These are phyloP conservation scores for Girardinichthys multiradiatus DNA, from an alignment of 2,113 vertebrate species.

Conservation along the genomic window DNA sequence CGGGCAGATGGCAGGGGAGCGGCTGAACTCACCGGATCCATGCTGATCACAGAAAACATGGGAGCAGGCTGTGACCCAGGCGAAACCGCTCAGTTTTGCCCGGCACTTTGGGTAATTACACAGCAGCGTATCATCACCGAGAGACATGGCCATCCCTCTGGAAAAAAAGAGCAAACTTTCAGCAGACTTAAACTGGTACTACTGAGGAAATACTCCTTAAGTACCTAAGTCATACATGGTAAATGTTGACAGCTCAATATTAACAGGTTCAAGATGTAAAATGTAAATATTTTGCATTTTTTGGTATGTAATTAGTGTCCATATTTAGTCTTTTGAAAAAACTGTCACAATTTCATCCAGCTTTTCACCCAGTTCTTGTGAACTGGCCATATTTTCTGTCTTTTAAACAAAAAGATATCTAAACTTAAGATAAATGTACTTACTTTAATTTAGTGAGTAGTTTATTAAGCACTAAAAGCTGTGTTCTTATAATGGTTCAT, in stretches of 20 bases:
- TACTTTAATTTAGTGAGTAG: background rate
- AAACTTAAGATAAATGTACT: background rate
- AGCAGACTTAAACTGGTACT: background rate
- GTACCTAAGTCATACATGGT: background rate
- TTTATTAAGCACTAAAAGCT: too few species aligned
- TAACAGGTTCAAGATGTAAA: background rate
- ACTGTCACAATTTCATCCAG: background rate
- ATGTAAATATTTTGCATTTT: background rate
- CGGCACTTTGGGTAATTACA: constrained; percentile 90
- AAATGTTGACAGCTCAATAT: background rate
- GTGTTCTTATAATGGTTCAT: too few species aligned
- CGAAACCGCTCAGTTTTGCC: constrained; percentile 83
- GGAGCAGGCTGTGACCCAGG: constrained; percentile 90
- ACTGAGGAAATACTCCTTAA: background rate
- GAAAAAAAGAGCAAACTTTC: background rate
- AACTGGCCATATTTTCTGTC: background rate
- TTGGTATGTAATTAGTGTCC: background rate
- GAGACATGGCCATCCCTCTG: constrained; percentile 75
- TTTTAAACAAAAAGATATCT: background rate
- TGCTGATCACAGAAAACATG: constrained; percentile 92
- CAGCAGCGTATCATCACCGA: constrained; percentile 85
- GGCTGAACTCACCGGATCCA: constrained; percentile 87
- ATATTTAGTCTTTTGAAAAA: background rate
- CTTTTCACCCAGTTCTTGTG: background rate
- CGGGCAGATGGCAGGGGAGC: constrained; percentile 86